These are phyloP conservation scores for Sebastes diaconus DNA, from an alignment of 2,797 vertebrate species.

Conservation along the genomic window DNA sequence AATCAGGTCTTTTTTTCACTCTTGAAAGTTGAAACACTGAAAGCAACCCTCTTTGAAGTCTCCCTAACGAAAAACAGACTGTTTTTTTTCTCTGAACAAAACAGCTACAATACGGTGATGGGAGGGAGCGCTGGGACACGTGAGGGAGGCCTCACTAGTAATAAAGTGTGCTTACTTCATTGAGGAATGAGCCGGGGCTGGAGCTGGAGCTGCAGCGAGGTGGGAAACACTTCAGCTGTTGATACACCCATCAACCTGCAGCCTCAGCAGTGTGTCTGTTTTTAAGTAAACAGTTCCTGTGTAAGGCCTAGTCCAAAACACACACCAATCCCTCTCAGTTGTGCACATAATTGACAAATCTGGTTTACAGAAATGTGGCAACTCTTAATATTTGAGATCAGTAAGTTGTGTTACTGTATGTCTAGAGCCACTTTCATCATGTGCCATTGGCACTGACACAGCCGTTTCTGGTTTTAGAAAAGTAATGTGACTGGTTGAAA, in stretches of 20 bases:
- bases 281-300: conserved; percentile 59
- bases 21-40: conserved; percentile 58
- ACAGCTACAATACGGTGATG: conserved; percentile 47
- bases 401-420: not conserved
- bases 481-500: conserved; percentile 6
- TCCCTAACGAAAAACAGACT: conserved; percentile 73
- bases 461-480: conserved; percentile 22
- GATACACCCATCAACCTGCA: conserved; percentile 53
- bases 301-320: conserved; percentile 28
- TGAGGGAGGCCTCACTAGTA: conserved; percentile 40
- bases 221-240: conserved; percentile 68
- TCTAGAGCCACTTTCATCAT: not conserved
- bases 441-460: not conserved
- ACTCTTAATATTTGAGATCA: not conserved
- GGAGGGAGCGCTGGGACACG: conserved; percentile 17
- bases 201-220: conserved; percentile 39
- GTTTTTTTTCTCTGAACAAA: conserved; percentile 37
- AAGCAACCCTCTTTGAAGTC: conserved; percentile 64
- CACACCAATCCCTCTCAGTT: conserved; percentile 3
- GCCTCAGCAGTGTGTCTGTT: conserved; percentile 43
- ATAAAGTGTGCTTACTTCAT: conserved; percentile 59
- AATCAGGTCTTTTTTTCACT: conserved; percentile 50
- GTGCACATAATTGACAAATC: not conserved
- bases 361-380: not conserved
- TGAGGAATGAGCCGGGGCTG: conserved; percentile 46